Percentiles rank a stretch among this genome's conserved stretches.
phyloP scores from a whole-genome alignment of 2,888 invertebrate genomes.

The Habrosyne pyritoides region DNA sequence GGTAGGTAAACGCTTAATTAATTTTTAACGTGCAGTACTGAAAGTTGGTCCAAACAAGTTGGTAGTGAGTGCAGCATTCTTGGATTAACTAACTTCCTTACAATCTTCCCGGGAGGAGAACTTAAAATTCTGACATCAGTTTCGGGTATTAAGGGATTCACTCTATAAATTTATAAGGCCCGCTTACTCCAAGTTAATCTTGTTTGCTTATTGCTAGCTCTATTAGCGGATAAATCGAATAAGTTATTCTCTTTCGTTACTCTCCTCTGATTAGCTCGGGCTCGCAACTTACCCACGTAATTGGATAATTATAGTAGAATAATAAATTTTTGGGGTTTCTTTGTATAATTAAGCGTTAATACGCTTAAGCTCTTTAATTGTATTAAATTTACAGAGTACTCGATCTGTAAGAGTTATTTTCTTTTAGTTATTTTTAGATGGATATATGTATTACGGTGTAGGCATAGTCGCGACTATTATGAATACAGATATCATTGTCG shows the following conservation, averaged over 20 bases:
- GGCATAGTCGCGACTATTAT: no score
- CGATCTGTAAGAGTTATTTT: not conserved
- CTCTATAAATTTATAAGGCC: constrained; percentile 69
- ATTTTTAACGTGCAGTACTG: constrained; percentile 30
- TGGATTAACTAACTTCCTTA: constrained; percentile 66
- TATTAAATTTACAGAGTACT: not conserved
- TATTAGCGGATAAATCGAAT: constrained; percentile 75
- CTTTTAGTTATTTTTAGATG: constrained; percentile 7
- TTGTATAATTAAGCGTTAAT: constrained; percentile 4
- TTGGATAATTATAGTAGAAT: constrained; percentile 63
- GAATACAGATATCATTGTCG: no score
- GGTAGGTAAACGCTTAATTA: constrained; percentile 2
- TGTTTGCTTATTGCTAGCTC: constrained; percentile 72
- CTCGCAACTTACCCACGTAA: constrained; percentile 57
- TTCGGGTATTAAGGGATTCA: constrained; percentile 67
- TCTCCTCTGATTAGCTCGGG: constrained; percentile 58
- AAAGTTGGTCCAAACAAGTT: constrained; percentile 35
- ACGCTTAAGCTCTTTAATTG: not conserved
- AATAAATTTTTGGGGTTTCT: constrained; percentile 29
- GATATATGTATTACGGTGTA: not conserved
- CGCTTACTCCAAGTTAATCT: constrained; percentile 66
- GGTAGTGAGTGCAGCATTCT: constrained; percentile 44
- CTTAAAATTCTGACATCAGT: constrained; percentile 76
- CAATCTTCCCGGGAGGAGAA: constrained; percentile 60
- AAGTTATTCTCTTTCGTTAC: constrained; percentile 74